Evolutionary conservation across 1,140 invertebrate species (phyloP).

Genomic region (Zaprionus taronus): DNA sequence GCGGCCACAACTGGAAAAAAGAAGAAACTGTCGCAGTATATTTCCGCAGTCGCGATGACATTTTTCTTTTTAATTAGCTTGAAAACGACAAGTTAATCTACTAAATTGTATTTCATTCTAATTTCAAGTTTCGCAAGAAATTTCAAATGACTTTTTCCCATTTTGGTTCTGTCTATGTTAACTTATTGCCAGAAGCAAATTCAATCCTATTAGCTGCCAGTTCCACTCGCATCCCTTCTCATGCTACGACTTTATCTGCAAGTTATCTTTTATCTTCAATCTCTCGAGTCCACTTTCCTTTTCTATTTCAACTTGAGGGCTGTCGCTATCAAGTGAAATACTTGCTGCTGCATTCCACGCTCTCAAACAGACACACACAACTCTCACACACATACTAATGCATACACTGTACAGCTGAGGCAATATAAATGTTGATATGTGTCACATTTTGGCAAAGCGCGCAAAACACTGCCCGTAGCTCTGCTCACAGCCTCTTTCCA

Average conservation of each 20-base stretch:
- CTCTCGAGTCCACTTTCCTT: background rate
- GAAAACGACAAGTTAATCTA: background rate
- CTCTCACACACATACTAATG: background rate
- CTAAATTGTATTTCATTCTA: background rate
- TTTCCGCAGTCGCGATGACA: background rate
- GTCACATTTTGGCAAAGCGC: slow-evolving; percentile 63
- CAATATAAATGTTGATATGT: slow-evolving; percentile 77
- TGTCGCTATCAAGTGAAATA: slow-evolving; percentile 11
- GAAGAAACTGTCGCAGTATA: background rate
- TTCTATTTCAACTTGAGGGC: slow-evolving; percentile 12
- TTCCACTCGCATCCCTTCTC: background rate
- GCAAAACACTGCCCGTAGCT: slow-evolving; percentile 29
- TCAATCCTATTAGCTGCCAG: slow-evolving; percentile 1
- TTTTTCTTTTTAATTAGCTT: slow-evolving; percentile 2
- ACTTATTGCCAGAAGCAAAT: background rate
- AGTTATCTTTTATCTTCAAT: slow-evolving; percentile 4
- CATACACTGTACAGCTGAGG: slow-evolving; percentile 7
- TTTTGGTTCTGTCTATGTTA: background rate
- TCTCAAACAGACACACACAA: slow-evolving; percentile 12
- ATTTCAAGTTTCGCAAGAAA: background rate
- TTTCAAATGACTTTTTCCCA: background rate
- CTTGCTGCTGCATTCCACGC: background rate
- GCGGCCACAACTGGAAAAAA: background rate
- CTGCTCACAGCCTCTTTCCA: slow-evolving; percentile 19
- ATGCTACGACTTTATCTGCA: background rate